Conservation (phyloP, 1,140 invertebrate genomes). For the Lasioglossum baleicum region DNA sequence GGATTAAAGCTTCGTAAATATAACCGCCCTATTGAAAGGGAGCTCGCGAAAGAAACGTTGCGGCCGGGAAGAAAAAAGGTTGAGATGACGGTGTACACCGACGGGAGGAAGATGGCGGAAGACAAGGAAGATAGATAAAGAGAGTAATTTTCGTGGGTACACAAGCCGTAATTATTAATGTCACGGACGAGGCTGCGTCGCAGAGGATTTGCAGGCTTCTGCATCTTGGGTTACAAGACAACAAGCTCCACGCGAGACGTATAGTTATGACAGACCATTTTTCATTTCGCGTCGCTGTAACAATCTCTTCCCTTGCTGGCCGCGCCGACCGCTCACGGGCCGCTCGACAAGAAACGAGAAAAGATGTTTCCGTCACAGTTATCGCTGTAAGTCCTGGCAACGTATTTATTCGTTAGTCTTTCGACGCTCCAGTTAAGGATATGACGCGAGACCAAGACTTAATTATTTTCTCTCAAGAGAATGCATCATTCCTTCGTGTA, state of each 20-base stretch:
- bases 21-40: conserved; percentile 47
- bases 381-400: too few species aligned
- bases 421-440: neutral
- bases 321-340: neutral
- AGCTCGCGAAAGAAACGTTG: conserved; percentile 32
- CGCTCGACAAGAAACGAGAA: neutral
- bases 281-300: conserved; percentile 49
- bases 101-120: conserved; percentile 31
- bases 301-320: conserved; percentile 27
- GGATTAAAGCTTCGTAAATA: conserved; percentile 48
- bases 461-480: too few species aligned
- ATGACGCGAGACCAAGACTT: neutral
- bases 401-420: conserved; percentile 17
- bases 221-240: conserved; percentile 49
- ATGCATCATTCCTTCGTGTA: too few species aligned
- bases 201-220: conserved; percentile 26
- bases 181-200: conserved; percentile 55
- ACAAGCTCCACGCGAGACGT: conserved; percentile 41
- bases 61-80: neutral
- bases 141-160: conserved; percentile 68
- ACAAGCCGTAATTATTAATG: conserved; percentile 68
- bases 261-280: conserved; percentile 52
- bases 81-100: conserved; percentile 17
- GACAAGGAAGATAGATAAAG: conserved; percentile 61
- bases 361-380: neutral